Conservation (phyloP, 2,113 vertebrate species). For the Neopipo cinnamomea region DNA sequence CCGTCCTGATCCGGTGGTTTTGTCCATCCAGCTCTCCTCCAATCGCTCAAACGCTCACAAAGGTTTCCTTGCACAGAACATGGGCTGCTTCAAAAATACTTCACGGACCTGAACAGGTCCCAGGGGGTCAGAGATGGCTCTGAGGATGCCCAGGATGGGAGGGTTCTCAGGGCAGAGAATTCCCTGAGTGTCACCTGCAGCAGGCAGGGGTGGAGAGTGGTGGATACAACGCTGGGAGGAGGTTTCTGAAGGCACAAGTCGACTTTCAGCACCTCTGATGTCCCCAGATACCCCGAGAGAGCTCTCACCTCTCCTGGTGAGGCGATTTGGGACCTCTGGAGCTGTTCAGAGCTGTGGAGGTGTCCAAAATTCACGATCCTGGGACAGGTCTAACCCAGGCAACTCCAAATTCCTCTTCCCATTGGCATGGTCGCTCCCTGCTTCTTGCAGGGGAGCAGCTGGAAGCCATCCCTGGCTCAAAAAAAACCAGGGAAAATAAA, state of each 20-base stretch:
- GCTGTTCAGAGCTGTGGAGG: not conserved
- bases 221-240: not conserved
- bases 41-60: accelerated
- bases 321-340: not conserved
- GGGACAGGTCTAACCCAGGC: not conserved
- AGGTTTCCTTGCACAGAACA: not conserved
- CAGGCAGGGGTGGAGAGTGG: not conserved
- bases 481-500: not conserved
- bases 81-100: accelerated
- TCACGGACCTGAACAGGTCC: not conserved
- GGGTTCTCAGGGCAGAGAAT: not conserved
- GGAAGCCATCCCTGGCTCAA: not conserved
- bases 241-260: not conserved
- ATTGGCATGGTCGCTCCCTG: accelerated
- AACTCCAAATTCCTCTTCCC: accelerated
- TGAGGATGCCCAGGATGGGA: not conserved
- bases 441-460: not conserved
- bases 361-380: accelerated
- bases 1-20: not conserved
- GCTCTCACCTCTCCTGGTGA: not conserved
- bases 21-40: not conserved
- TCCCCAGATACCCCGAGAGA: not conserved
- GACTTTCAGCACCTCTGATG: not conserved
- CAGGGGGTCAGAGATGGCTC: accelerated
- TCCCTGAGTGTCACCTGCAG: not conserved